Conservation (phyloP, 1,140 invertebrate species). For the Apis mellifera region DNA sequence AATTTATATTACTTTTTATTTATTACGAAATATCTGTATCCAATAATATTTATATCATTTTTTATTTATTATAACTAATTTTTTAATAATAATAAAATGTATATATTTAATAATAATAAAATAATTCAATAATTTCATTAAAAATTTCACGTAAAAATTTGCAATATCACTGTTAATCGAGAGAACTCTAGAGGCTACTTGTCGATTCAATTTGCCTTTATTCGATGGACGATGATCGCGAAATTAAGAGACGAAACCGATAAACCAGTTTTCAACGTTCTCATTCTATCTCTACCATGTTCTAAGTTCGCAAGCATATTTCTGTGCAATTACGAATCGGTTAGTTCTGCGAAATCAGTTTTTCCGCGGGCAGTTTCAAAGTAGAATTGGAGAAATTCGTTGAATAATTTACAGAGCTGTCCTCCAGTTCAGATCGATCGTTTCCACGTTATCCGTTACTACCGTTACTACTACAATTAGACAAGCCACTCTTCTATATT, state of each 20-base stretch:
- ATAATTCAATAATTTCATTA: too few relatives aligned
- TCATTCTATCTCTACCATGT: background rate
- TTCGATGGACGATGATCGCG: background rate
- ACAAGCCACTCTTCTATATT: background rate
- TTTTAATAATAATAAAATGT: too few relatives aligned
- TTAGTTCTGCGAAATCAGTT: slow-evolving; percentile 5
- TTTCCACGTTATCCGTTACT: background rate
- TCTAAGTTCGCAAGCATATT: background rate
- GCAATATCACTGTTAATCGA: too few relatives aligned
- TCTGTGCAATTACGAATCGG: background rate
- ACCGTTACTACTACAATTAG: background rate
- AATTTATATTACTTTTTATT: too few relatives aligned
- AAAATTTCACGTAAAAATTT: too few relatives aligned
- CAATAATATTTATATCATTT: too few relatives aligned
- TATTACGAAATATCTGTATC: too few relatives aligned
- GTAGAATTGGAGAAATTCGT: slow-evolving; percentile 24
- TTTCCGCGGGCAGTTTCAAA: background rate
- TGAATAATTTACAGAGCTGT: slow-evolving; percentile 27
- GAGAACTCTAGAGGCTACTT: background rate
- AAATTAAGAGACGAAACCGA: background rate
- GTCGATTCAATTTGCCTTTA: background rate
- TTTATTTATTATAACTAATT: too few relatives aligned
- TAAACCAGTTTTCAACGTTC: background rate
- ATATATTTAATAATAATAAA: too few relatives aligned
- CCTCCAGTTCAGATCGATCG: slow-evolving; percentile 9